Base-by-base conservation (phyloP, 92 coral and sea anemone species). In the Ricordea florida region DNA sequence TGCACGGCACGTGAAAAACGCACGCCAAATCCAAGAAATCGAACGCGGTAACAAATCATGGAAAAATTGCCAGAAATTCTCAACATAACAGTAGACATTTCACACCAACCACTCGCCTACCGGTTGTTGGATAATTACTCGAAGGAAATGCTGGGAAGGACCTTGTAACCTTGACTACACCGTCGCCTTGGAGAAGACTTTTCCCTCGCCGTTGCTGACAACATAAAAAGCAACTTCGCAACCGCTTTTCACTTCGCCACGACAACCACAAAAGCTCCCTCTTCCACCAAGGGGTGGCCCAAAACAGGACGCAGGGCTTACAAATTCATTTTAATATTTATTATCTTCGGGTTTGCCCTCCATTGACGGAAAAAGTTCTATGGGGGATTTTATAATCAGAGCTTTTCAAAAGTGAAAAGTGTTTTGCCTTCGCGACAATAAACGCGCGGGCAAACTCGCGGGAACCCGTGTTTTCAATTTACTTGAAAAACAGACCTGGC, bases 121-220 rank as follows among this genome's bases (percentile, higher is more conserved):
- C 82, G 55, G 89, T 85, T 83, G 79, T 85, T 81, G 76, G 82
- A 86, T 69, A 91, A 88, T 81, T 89, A 62, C 89, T 70, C 90
- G 89, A 87, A 93, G 90, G 89, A 90, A 89, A 85, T 89, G 74
- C 89, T 89, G 93, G 96, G 97, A 92, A 93, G 90, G 90, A 88
- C 93, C 92, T 68, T 86, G 98, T 94, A 94, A 92, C 98, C 98
- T 94, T 94, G 98, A 93, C 98, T 94, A 94, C 98, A 79, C 89
- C 78, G 97, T 94, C 93, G 89, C 98, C 98, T 94, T 94, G 98
- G 98, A 88, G 98, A 90, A 83, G 97, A 80, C 83, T 94, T 92
- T 87, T 94, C 92, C 74, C 68, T 93, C 87, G 92, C 86, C 86
- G 97, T 92, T 85, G 97, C 92, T 94, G 91, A 93, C 98, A 86